Percentiles rank a stretch among this genome's conserved stretches.
These are phyloP conservation scores for Acanthiza pusilla DNA, from an alignment of 2,797 vertebrate species.

Conservation along the genomic window DNA sequence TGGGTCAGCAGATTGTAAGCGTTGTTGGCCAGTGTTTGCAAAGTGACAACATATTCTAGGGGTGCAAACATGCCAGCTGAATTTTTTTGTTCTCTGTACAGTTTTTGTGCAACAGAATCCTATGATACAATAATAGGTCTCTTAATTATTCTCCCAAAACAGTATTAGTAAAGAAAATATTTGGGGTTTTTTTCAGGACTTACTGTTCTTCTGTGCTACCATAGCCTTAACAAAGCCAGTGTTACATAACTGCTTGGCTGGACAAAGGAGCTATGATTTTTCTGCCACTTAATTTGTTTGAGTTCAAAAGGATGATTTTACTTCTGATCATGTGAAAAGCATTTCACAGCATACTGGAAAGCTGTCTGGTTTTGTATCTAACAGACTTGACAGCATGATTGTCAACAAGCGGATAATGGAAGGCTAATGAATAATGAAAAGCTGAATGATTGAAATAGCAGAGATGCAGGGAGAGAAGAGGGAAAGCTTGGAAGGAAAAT, in stretches of 20 bases:
- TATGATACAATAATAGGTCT: neutral
- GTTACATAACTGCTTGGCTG: neutral
- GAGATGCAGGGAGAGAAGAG: neutral
- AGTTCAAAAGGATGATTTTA: conserved; percentile 24
- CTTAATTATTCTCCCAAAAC: neutral
- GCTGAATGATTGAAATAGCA: conserved; percentile 28
- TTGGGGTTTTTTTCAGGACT: too few species aligned
- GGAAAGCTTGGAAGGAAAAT: neutral
- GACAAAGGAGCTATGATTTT: conserved; percentile 5
- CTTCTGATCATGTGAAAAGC: conserved; percentile 30
- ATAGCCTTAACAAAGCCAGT: too few species aligned
- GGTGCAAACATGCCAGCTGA: neutral
- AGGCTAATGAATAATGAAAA: conserved; percentile 41
- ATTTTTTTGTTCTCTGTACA: neutral
- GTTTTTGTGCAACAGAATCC: neutral
- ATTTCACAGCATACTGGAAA: conserved; percentile 18
- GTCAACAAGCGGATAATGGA: neutral
- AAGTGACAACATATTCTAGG: neutral
- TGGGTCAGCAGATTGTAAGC: neutral
- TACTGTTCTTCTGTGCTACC: too few species aligned
- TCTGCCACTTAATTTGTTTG: neutral
- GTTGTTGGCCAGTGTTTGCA: neutral
- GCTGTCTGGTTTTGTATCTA: conserved; percentile 6
- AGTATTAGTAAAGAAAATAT: too few species aligned
- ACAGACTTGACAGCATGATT: neutral